Evolutionary conservation across 1,140 invertebrate species (phyloP).

Genomic region (Globodera ellingtonae): DNA sequence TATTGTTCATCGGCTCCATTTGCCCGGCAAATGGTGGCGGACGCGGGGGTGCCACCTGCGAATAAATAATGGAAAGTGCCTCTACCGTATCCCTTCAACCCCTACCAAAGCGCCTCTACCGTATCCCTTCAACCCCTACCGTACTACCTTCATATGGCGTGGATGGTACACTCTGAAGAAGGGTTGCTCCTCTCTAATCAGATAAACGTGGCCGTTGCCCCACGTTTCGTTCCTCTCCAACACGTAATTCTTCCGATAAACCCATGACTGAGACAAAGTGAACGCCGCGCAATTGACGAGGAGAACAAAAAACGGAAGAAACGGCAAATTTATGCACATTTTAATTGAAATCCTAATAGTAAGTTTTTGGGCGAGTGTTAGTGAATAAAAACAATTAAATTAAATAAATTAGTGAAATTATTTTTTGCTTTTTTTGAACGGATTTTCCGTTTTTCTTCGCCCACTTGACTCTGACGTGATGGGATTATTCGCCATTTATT

Average conservation of each 20-base stretch:
- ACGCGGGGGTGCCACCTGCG: slow-evolving; percentile 5
- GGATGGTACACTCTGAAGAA: slow-evolving; percentile 42
- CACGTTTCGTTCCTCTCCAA: slow-evolving; percentile 24
- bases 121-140: too few relatives aligned
- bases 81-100: too few relatives aligned
- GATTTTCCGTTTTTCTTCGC: too few relatives aligned
- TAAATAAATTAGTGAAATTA: not conserved
- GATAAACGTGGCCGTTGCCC: slow-evolving; percentile 35
- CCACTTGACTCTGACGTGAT: too few relatives aligned
- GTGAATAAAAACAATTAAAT: not conserved
- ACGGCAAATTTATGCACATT: not conserved
- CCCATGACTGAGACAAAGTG: not conserved
- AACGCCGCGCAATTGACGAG: not conserved
- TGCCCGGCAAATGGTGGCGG: not conserved
- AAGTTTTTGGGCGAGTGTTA: too few relatives aligned
- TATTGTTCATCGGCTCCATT: not conserved
- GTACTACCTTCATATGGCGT: slow-evolving; percentile 28
- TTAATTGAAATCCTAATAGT: not conserved
- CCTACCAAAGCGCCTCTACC: too few relatives aligned
- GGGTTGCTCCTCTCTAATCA: slow-evolving; percentile 34
- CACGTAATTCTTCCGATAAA: slow-evolving; percentile 24
- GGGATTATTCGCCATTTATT: too few relatives aligned
- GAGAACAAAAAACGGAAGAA: not conserved
- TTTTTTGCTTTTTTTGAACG: too few relatives aligned
- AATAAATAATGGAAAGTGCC: not conserved